phyloP scores from a whole-genome alignment of 2,888 invertebrate species.

The Odontocerum albicorne region DNA sequence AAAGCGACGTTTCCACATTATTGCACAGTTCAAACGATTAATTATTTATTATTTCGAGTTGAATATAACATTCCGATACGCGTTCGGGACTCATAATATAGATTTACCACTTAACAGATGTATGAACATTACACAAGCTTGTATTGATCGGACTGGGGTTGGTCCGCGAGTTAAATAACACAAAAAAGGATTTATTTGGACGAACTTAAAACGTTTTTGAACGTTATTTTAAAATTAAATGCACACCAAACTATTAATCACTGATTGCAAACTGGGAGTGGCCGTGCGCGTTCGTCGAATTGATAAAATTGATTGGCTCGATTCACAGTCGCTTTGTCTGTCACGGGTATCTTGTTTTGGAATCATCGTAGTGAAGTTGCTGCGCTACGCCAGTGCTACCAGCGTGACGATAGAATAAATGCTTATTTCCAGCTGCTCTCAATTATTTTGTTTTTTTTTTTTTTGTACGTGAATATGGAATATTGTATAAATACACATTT shows the following conservation, averaged over 20 bases:
- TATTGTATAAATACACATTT: no score
- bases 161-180: not conserved
- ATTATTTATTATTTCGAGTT: no score
- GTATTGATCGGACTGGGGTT: constrained; percentile 22
- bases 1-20: no score
- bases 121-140: constrained; percentile 22
- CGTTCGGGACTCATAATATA: not conserved
- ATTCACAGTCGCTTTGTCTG: constrained; percentile 23
- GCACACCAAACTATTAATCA: not conserved
- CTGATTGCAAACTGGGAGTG: constrained; percentile 23
- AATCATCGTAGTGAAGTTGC: constrained; percentile 19
- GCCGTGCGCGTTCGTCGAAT: constrained; percentile 19
- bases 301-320: constrained; percentile 22
- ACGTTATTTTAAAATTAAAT: not conserved
- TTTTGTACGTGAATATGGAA: no score
- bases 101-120: constrained; percentile 12
- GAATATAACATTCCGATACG: not conserved
- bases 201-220: no score
- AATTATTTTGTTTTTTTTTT: no score
- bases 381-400: constrained; percentile 1
- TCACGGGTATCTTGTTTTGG: constrained; percentile 29
- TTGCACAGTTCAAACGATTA: not conserved
- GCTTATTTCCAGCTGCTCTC: not conserved
- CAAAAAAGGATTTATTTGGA: not conserved
- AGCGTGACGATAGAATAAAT: not conserved